These are phyloP conservation scores for Papilio aristodemus DNA, from an alignment of 1,140 invertebrate genomes.

Conservation along the genomic window DNA sequence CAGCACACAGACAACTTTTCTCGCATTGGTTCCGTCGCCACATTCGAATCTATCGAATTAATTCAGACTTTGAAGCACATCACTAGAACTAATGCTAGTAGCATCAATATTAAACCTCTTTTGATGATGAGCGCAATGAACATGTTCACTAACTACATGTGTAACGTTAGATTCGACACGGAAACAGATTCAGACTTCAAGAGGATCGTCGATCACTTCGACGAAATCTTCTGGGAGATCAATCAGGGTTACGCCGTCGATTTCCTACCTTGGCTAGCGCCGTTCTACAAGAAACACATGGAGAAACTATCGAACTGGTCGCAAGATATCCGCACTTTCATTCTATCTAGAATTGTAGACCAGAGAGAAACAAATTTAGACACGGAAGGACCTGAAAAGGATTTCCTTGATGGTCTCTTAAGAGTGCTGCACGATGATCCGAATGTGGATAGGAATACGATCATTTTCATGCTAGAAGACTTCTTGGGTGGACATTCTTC, in stretches of 20 bases:
- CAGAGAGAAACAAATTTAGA: constrained; percentile 81
- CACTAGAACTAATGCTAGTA: constrained; percentile 51
- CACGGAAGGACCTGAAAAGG: constrained; percentile 81
- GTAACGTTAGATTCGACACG: constrained; percentile 86
- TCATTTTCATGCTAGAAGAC: constrained; percentile 91
- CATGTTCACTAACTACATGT: constrained; percentile 93
- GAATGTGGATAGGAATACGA: constrained; percentile 83
- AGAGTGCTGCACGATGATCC: constrained; percentile 83
- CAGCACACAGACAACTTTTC: constrained; percentile 80
- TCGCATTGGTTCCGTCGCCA: constrained; percentile 84
- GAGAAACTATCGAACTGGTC: constrained; percentile 85
- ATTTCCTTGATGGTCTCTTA: constrained; percentile 88
- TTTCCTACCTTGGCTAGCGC: constrained; percentile 91
- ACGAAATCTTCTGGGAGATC: constrained; percentile 94
- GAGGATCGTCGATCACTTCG: constrained; percentile 87
- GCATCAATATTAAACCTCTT: constrained; percentile 75
- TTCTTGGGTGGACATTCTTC: constrained; percentile 94
- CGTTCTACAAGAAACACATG: constrained; percentile 86
- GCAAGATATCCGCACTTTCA: constrained; percentile 86
- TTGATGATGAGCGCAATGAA: constrained; percentile 88
- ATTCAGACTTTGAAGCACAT: constrained; percentile 78
- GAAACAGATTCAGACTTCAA: constrained; percentile 85
- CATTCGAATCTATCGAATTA: constrained; percentile 82
- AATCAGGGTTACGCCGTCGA: constrained; percentile 94
- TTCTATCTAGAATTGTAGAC: constrained; percentile 86